phyloP scores from a whole-genome alignment of 2,113 vertebrate genomes.

The Hyperopisus bebe region DNA sequence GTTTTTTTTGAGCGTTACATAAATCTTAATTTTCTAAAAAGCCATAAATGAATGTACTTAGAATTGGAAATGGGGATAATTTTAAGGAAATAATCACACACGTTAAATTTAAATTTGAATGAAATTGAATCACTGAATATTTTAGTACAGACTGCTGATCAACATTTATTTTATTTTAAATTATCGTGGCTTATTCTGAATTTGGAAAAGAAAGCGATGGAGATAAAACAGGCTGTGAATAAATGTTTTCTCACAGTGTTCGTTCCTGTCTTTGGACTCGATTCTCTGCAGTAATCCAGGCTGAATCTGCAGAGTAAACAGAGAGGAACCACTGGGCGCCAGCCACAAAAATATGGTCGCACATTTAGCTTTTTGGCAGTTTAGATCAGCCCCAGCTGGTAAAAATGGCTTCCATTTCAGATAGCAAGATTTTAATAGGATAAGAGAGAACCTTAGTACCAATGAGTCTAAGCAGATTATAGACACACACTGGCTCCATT shows the following conservation, averaged over 20 bases:
- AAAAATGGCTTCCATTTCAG: neutral
- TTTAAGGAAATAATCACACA: neutral
- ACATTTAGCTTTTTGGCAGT: conserved; percentile 11
- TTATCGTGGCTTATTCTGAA: neutral
- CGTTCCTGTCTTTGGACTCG: neutral
- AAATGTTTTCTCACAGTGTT: neutral
- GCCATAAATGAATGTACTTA: neutral
- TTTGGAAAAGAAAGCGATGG: neutral
- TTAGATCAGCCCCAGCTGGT: conserved; percentile 5
- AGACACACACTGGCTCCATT: neutral
- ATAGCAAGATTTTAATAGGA: neutral
- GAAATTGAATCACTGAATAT: neutral
- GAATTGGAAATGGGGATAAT: neutral
- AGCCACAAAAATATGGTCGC: neutral
- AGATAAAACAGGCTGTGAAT: neutral
- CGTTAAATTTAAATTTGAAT: neutral
- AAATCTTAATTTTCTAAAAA: neutral
- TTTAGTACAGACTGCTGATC: neutral
- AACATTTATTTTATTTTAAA: neutral
- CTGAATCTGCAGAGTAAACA: conserved; percentile 7
- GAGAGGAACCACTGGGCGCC: neutral
- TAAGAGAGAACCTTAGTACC: neutral
- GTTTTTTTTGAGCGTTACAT: neutral
- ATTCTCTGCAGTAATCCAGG: neutral
- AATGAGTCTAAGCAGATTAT: neutral